phyloP scores from a whole-genome alignment of 2,888 invertebrate genomes.

The Pegoplata infirma region DNA sequence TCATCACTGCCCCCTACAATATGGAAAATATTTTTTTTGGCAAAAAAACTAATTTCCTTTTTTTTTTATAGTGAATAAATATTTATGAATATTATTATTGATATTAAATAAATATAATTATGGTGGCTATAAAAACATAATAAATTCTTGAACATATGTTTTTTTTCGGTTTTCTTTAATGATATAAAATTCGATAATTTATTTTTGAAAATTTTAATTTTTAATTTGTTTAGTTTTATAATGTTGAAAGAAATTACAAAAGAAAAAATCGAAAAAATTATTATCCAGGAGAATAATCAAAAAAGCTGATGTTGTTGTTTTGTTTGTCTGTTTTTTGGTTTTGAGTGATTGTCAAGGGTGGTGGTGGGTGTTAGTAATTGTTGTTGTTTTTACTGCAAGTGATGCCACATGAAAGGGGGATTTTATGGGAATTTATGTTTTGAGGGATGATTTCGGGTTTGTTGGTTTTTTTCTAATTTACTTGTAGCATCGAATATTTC shows the following conservation, averaged over 20 bases:
- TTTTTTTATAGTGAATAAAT: not conserved
- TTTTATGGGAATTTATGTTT: not conserved
- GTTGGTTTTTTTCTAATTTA: too few species aligned
- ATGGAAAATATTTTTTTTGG: not conserved
- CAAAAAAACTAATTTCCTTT: not conserved
- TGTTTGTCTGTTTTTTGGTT: constrained; percentile 20
- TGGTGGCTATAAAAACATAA: not conserved
- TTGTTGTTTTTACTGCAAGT: not conserved
- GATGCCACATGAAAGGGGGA: not conserved
- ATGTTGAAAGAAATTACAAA: not conserved
- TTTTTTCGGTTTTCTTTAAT: not conserved
- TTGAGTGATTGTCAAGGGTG: constrained; percentile 44
- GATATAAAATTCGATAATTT: not conserved
- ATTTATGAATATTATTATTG: constrained; percentile 18
- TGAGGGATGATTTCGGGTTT: not conserved
- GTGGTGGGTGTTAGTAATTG: constrained; percentile 29
- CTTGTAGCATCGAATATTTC: too few species aligned
- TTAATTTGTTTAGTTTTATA: not conserved
- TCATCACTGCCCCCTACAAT: too few species aligned
- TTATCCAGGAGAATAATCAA: constrained; percentile 5
- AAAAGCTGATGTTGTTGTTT: constrained; percentile 15
- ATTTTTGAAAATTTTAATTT: not conserved
- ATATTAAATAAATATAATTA: constrained; percentile 18
- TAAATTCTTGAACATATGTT: constrained; percentile 28
- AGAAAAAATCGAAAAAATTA: too few species aligned